Percentiles rank a stretch among this genome's conserved stretches.
phyloP scores from a whole-genome alignment of 2,113 vertebrate genomes.

The Alethe diademata region DNA sequence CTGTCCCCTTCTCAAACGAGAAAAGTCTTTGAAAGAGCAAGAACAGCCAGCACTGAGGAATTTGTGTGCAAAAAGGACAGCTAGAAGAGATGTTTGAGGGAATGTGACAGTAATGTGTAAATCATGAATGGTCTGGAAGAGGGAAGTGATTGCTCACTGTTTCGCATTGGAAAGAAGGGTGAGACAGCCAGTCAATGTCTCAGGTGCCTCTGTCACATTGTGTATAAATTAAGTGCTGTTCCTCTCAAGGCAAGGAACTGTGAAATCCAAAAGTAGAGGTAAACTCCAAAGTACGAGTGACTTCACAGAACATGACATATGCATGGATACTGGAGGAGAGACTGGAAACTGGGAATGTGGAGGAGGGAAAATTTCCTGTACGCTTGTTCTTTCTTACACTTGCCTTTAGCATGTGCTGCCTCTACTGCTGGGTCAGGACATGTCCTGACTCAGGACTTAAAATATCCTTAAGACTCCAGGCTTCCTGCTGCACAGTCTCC shows the following conservation, averaged over 20 bases:
- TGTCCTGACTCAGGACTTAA: background rate
- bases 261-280: background rate
- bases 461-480: background rate
- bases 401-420: background rate
- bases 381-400: background rate
- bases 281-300: background rate
- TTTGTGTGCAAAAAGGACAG: background rate
- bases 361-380: background rate
- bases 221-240: background rate
- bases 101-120: background rate
- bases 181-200: background rate
- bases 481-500: background rate
- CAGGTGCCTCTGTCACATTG: background rate
- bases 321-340: background rate
- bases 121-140: background rate
- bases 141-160: background rate
- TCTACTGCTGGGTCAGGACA: background rate
- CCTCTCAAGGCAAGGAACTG: background rate
- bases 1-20: background rate
- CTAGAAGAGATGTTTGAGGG: background rate
- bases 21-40: background rate
- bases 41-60: background rate
- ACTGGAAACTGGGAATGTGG: background rate
- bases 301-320: background rate
- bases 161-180: background rate